These are phyloP conservation scores for Megalurothrips usitatus DNA, from an alignment of 2,888 invertebrate genomes.

Conservation along the genomic window DNA sequence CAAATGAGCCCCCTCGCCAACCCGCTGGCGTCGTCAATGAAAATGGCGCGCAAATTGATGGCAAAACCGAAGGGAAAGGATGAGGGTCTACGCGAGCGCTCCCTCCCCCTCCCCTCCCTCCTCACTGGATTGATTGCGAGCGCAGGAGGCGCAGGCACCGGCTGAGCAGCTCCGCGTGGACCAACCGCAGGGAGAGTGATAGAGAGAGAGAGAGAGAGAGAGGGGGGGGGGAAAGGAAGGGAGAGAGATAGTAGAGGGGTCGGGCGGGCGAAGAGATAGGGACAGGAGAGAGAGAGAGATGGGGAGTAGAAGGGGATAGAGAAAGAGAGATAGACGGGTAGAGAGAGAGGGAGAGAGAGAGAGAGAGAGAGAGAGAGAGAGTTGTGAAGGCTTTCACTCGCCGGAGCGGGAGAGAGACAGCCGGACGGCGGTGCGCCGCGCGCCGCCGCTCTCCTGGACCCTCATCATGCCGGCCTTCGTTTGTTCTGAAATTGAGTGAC, in stretches of 20 bases:
- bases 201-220: too few species aligned
- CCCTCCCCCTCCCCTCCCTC: too few species aligned
- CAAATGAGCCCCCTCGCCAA: not conserved
- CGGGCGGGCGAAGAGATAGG: too few species aligned
- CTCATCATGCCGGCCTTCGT: not conserved
- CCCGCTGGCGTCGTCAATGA: not conserved
- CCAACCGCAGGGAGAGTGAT: too few species aligned
- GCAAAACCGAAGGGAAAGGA: conserved; percentile 11
- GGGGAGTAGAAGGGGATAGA: too few species aligned
- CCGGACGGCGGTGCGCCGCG: too few species aligned
- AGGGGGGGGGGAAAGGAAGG: too few species aligned
- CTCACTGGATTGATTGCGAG: not conserved
- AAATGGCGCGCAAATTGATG: conserved; percentile 6
- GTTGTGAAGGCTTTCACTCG: too few species aligned
- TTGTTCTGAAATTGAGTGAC: not conserved
- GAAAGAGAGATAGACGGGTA: not conserved
- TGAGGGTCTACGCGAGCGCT: not conserved
- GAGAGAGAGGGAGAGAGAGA: not conserved
- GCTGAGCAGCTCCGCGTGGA: too few species aligned
- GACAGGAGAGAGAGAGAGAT: too few species aligned
- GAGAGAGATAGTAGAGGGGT: not conserved
- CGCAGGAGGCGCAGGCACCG: too few species aligned
- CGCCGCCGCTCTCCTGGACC: not conserved
- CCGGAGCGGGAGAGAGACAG: not conserved
- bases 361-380: not conserved